phyloP scores from a whole-genome alignment of 53 echinoderm and acorn worm species.

The Henricia sp. region DNA sequence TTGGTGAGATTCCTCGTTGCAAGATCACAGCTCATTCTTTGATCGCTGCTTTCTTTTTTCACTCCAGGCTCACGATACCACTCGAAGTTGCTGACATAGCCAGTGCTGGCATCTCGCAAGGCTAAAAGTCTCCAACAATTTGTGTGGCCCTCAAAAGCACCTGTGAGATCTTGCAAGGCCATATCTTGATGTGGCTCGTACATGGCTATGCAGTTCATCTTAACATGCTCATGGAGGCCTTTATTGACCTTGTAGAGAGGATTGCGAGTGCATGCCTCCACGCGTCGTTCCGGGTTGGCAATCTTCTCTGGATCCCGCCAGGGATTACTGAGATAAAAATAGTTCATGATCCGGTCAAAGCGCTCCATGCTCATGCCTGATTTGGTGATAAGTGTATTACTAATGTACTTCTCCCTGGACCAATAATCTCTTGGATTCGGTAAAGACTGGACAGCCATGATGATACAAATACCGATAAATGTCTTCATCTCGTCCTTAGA shows the following conservation, averaged over 20 bases:
- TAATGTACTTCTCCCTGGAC: constrained; percentile 13
- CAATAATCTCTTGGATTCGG: constrained; percentile 61
- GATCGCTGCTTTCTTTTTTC: neutral
- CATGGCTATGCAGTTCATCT: constrained; percentile 1
- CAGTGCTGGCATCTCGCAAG: constrained; percentile 47
- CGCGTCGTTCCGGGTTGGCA: constrained; percentile 58
- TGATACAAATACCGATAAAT: constrained; percentile 55
- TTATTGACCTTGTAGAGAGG: constrained; percentile 59
- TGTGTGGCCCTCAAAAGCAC: neutral
- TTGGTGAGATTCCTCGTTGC: constrained; percentile 23
- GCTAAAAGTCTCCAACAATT: constrained; percentile 42
- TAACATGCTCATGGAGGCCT: constrained; percentile 21
- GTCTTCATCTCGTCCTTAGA: constrained; percentile 46
- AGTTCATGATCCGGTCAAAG: constrained; percentile 59
- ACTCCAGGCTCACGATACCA: constrained; percentile 19
- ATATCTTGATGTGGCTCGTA: constrained; percentile 49
- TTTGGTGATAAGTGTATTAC: constrained; percentile 9
- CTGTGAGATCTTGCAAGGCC: constrained; percentile 28
- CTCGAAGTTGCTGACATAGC: constrained; percentile 44
- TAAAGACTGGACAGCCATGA: constrained; percentile 38
- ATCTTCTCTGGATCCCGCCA: constrained; percentile 68
- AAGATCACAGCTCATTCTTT: neutral
- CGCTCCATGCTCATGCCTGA: constrained; percentile 23
- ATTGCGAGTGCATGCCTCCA: constrained; percentile 48
- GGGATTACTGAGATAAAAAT: constrained; percentile 64